phyloP scores from a whole-genome alignment of 2,888 invertebrate genomes.

The Cataglyphis livida region DNA sequence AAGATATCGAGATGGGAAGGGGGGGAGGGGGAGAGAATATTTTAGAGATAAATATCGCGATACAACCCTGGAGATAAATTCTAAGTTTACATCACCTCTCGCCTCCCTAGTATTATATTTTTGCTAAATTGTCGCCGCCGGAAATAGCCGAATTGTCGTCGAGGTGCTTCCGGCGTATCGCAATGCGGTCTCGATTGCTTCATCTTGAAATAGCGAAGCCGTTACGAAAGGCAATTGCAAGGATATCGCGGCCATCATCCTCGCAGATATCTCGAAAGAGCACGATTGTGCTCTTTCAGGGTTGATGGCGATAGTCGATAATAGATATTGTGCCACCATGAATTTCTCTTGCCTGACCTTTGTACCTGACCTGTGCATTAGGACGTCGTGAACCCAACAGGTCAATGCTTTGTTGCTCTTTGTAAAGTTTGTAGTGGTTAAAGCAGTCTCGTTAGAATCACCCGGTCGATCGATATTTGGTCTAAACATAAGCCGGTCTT shows the following conservation, averaged over 20 bases:
- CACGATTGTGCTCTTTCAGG: constrained; percentile 57
- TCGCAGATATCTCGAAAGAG: constrained; percentile 38
- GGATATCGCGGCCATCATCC: constrained; percentile 24
- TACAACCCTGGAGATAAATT: not conserved
- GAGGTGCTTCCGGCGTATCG: not conserved
- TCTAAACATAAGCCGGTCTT: constrained; percentile 1
- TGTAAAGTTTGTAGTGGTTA: constrained; percentile 42
- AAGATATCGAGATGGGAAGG: not conserved
- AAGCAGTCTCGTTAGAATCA: constrained; percentile 45
- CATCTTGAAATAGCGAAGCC: constrained; percentile 12
- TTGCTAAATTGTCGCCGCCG: not conserved
- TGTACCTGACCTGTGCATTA: constrained; percentile 38
- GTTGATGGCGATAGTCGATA: constrained; percentile 57
- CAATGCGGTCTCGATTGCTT: constrained; percentile 8
- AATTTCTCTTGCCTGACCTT: constrained; percentile 50
- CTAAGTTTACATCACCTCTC: not conserved
- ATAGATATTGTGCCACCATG: constrained; percentile 53
- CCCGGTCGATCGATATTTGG: not conserved
- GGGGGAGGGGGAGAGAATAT: not conserved
- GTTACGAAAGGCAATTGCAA: constrained; percentile 54
- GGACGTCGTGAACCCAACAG: constrained; percentile 30
- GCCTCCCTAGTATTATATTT: not conserved
- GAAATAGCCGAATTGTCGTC: constrained; percentile 10
- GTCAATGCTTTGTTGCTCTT: constrained; percentile 51
- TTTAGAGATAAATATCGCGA: not conserved